Evolutionary conservation across 2,113 vertebrate species (phyloP), one percentile per base, ranked within the genome.

Genomic region (Poecilia latipinna): DNA sequence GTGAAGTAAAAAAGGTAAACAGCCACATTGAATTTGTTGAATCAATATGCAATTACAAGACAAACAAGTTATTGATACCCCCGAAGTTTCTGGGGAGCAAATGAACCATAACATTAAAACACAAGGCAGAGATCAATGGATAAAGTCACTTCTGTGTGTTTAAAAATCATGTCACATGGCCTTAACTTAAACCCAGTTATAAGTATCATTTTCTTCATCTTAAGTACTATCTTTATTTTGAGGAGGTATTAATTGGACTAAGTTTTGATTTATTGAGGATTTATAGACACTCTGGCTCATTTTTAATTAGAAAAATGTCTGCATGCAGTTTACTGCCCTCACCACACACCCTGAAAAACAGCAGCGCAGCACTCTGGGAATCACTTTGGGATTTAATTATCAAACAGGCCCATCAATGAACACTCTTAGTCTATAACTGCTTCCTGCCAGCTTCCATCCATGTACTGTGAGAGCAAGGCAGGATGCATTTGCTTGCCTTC

Each of bases 21-120:
- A 67, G 65, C 72, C 65, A 75, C 69, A 82, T 71, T 87, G 86
- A 90, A 85, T 77, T 68, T 22, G 69, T 28, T 78, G 39, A 90
- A 93, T 94, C 93, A 61, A 94, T 94, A 94, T 69, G 37, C 79
- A 95, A 94, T 94, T 94, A 93, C 83, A 89, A 87, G 83, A 88
- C 80, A 93, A 92, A 86, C 83, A 78, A 86, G 84, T 84, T 93
- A 94, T 91, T 92, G 92, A 93, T 92, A 90, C 70, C 82, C 63
- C 81, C 82, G 80, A 89, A 86, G 83, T 90, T 91, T 78, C 65
- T 66, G 29, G 63, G 65, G 74, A 77, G 35, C 66, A 87, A 84
- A 82, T 74, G 69, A 85, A 84, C 54, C 81, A 77, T 73, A 71
- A 77, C 82, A 86, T 92, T 88, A 90, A 88, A 87, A 87, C 69